phyloP scores from a whole-genome alignment of 2,113 vertebrate species.

The Spheniscus mendiculus region DNA sequence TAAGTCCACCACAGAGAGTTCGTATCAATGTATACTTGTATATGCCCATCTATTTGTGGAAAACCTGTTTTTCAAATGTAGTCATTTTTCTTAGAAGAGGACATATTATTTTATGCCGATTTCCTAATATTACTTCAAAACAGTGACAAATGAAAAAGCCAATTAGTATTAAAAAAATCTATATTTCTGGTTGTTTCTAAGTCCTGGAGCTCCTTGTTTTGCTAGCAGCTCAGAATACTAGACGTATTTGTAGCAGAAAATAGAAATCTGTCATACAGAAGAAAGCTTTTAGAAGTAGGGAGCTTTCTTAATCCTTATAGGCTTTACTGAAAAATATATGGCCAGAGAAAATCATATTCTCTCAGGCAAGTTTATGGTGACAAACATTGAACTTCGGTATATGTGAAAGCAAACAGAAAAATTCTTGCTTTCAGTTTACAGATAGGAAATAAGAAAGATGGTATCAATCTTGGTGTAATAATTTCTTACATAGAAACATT shows the following conservation, averaged over 20 bases:
- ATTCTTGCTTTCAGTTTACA: neutral
- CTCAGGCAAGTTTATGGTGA: neutral
- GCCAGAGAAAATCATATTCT: neutral
- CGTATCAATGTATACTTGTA: neutral
- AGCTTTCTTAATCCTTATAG: neutral
- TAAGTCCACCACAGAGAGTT: neutral
- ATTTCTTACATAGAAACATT: neutral
- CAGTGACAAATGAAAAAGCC: neutral
- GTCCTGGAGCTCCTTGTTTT: neutral
- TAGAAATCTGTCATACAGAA: neutral
- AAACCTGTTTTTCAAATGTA: neutral
- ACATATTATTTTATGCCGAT: neutral
- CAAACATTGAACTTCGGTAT: neutral
- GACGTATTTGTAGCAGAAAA: neutral
- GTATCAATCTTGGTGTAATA: neutral
- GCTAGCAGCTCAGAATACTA: neutral
- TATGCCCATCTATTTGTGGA: neutral
- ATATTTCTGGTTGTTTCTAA: neutral
- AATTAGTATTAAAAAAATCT: neutral
- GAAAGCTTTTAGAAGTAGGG: neutral
- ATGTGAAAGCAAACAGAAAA: neutral
- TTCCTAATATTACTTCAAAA: neutral
- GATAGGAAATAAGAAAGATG: neutral
- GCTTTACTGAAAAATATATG: neutral
- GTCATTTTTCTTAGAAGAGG: neutral